Percentiles rank a stretch among this genome's conserved stretches.
These are phyloP conservation scores for Aphidius colemani DNA, from an alignment of 2,888 invertebrate genomes.

Conservation along the genomic window DNA sequence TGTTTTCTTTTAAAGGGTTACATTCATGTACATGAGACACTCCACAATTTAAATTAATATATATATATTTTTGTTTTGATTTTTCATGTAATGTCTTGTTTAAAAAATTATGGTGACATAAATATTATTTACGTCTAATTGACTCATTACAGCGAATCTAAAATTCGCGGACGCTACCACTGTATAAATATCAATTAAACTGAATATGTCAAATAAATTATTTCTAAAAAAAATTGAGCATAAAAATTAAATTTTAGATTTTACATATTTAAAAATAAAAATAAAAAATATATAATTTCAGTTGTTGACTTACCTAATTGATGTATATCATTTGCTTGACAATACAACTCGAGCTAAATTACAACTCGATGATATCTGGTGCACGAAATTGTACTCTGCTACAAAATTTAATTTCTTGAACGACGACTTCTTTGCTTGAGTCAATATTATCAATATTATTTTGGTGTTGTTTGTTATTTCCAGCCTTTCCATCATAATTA, in stretches of 20 bases:
- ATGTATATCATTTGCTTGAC: no score
- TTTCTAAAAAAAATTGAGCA: no score
- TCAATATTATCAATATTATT: background rate
- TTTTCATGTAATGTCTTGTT: conserved; percentile 10
- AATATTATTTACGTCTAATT: conserved; percentile 40
- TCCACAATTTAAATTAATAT: background rate
- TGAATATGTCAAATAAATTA: no score
- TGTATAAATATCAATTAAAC: no score
- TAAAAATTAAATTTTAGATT: no score
- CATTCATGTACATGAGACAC: background rate
- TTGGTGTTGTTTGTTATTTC: conserved; percentile 24
- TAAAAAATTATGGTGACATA: conserved; percentile 8
- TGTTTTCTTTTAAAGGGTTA: no score
- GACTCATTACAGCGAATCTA: conserved; percentile 37
- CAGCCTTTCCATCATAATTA: background rate
- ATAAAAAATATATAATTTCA: background rate
- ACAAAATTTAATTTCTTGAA: conserved; percentile 46
- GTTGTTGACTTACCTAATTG: background rate
- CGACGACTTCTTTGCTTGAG: conserved; percentile 37
- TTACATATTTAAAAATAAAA: background rate
- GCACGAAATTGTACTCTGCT: conserved; percentile 50
- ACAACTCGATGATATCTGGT: conserved; percentile 50
- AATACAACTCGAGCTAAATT: conserved; percentile 24
- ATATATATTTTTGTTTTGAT: no score
- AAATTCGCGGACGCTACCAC: conserved; percentile 20